A percentile compares a stretch with the other conserved stretches of the same genome.
phyloP scores from a whole-genome alignment of 2,797 vertebrate genomes.

The Xiphophorus birchmanni region DNA sequence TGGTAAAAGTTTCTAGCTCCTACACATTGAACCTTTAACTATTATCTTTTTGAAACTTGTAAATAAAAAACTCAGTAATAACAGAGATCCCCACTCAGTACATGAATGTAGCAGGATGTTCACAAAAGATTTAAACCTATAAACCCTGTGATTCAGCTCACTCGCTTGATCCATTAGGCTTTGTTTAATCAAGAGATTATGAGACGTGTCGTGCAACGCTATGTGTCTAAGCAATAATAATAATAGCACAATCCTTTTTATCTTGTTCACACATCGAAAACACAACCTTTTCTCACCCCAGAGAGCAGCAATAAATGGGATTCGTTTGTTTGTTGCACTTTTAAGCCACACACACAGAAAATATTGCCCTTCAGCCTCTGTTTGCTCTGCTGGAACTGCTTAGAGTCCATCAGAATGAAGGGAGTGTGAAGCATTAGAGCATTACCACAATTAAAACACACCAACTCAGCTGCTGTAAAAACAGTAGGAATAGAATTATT shows the following conservation, averaged over 20 bases:
- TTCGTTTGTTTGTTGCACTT: slow-evolving; percentile 49
- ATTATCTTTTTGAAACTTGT: background rate
- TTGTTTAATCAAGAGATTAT: slow-evolving; percentile 37
- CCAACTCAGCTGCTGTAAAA: background rate
- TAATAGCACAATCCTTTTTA: slow-evolving; percentile 29
- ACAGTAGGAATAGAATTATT: background rate
- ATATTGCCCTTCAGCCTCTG: slow-evolving; percentile 27
- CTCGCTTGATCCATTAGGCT: slow-evolving; percentile 29
- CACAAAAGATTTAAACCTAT: background rate
- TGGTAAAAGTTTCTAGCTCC: background rate
- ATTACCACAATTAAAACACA: background rate
- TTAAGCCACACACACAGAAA: slow-evolving; percentile 13
- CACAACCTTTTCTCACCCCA: slow-evolving; percentile 14
- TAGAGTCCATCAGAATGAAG: slow-evolving; percentile 21
- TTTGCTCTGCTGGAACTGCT: slow-evolving; percentile 34
- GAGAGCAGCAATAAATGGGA: slow-evolving; percentile 37
- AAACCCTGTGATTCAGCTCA: background rate
- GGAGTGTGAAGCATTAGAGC: background rate
- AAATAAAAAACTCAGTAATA: background rate
- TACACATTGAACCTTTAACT: background rate
- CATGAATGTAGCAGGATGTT: background rate
- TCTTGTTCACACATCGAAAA: slow-evolving; percentile 32
- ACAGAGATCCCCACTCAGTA: background rate
- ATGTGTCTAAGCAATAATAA: slow-evolving; percentile 24
- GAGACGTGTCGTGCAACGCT: slow-evolving; percentile 23